Evolutionary conservation across 2,888 invertebrate genomes (phyloP), one percentile per base, ranked within the genome.

Genomic region (Drosophila setosimentum): DNA sequence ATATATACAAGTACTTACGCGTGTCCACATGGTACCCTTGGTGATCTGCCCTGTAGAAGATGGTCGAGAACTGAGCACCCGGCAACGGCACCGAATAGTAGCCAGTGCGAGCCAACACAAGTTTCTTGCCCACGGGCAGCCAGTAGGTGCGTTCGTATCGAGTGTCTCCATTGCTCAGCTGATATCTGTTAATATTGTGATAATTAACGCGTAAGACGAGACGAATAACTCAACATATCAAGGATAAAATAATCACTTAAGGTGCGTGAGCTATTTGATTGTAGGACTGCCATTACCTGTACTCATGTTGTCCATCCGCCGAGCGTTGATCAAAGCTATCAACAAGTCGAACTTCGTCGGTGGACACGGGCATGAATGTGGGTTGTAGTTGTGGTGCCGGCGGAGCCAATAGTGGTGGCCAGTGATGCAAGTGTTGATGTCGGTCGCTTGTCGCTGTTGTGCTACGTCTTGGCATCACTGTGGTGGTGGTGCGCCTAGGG

Each of bases 71-170:
- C 57, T 87, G 81, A 0, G 53, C 58, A 51, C 90, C 84, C 32
- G 91, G 80, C 68, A 92, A 57, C 0, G 88, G 89, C 65, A 92
- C 79, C 29, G 92, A 92, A 51, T 90, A 92, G 82, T 76, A 92
- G 0, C 92, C 93, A 8, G 81, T 83, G 2, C 92, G 90, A 8
- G 91, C 91, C 40, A 92, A 63, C 16, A 92, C 75, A 18, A 75
- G 65, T n/a, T 70, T 76, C 35, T 82, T 68, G 30, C 81, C 89
- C 37, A 78, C 68, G 5, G 78, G 82, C 53, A 86, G 60, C 87
- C 91, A 90, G 53, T 84, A 92, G 51, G 88, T 85, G 54, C 89
- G 89, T 60, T 92, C 92, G 37, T 92, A 92, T 16, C 92, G 91
- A 1, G 91, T 83, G 8, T 91, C 90, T 10, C 90, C 92, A 42